Conservation (phyloP, 2,797 vertebrate species). For the Coreius guichenoti region DNA sequence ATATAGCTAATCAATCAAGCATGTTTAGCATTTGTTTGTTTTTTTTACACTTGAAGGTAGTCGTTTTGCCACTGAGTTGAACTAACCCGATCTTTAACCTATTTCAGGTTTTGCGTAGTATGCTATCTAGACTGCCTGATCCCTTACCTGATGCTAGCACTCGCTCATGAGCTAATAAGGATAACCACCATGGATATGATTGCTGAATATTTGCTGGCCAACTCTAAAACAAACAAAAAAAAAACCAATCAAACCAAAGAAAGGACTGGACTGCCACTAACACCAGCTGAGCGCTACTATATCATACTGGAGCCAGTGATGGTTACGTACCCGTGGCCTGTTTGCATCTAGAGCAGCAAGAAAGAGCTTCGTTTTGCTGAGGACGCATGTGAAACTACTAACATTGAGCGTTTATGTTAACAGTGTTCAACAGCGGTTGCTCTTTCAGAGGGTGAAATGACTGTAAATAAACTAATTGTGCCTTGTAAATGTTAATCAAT, state of each 20-base stretch:
- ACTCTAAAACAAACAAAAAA: constrained; percentile 67
- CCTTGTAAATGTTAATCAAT: constrained; percentile 94
- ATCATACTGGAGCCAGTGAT: constrained; percentile 84
- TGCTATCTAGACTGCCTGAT: constrained; percentile 92
- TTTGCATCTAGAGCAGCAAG: constrained; percentile 87
- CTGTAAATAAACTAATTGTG: constrained; percentile 98
- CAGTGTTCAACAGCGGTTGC: constrained; percentile 74
- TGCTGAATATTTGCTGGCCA: constrained; percentile 83
- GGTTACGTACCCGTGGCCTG: constrained; percentile 83
- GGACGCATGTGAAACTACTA: constrained; percentile 93
- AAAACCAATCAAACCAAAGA: constrained; percentile 67
- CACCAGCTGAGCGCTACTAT: constrained; percentile 82
- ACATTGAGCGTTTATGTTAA: constrained; percentile 82
- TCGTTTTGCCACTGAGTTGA: constrained; percentile 62
- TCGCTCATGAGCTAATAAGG: constrained; percentile 92
- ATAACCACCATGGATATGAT: constrained; percentile 93
- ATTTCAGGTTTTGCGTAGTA: constrained; percentile 99
- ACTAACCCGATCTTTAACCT: constrained; percentile 96
- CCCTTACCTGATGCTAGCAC: constrained; percentile 92
- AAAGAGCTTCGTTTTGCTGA: constrained; percentile 77
- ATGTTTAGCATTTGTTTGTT: constrained; percentile 31
- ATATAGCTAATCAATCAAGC: constrained; percentile 36
- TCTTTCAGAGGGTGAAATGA: constrained; percentile 66
- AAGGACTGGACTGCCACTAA: constrained; percentile 94
- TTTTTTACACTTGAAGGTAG: constrained; percentile 50